Conservation (phyloP, 2,113 vertebrate genomes). For the Myiagra hebetior region DNA sequence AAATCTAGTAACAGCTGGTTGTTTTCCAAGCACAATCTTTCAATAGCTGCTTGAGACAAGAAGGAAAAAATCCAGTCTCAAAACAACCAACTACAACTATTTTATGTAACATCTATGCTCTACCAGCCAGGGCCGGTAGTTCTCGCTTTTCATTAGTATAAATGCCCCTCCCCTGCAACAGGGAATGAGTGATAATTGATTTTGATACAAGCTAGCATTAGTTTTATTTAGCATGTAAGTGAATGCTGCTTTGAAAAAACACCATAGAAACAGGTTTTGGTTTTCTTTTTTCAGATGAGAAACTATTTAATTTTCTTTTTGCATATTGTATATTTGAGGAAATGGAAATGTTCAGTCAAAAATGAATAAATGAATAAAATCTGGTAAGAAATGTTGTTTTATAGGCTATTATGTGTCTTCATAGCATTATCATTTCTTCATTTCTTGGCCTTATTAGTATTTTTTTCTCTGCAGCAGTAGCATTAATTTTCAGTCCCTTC, state of each 20-base stretch:
- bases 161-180: background rate
- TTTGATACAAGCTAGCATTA: background rate
- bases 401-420: background rate
- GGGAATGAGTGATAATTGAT: background rate
- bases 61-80: background rate
- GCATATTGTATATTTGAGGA: background rate
- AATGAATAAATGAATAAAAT: background rate
- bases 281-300: background rate
- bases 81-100: background rate
- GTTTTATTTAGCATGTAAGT: background rate
- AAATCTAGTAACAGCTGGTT: conserved; percentile 20
- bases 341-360: background rate
- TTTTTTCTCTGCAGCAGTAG: background rate
- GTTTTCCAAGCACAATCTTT: conserved; percentile 28
- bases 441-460: background rate
- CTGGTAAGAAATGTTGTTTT: background rate
- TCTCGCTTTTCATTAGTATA: background rate
- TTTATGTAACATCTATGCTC: background rate
- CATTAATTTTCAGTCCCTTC: conserved; percentile 58
- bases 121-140: background rate
- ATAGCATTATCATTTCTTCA: background rate
- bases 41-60: background rate
- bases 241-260: background rate
- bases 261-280: background rate
- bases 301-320: background rate